Conservation (phyloP, 2,888 invertebrate species). For the Sphecodes monilicornis region DNA sequence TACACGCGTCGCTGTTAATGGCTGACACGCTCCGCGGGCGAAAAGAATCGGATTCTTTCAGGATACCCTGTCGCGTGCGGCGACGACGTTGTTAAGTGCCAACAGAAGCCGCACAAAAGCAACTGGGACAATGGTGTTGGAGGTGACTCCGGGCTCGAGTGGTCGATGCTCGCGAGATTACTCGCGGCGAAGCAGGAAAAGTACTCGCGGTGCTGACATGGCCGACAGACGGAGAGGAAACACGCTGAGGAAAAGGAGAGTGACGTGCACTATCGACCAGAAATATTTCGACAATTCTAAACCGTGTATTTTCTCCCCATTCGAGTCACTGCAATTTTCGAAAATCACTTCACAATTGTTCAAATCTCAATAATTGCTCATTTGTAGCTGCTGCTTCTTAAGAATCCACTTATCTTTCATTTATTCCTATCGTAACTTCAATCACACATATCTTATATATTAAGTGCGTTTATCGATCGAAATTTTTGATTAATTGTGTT, state of each 20-base stretch:
- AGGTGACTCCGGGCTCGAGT: constrained; percentile 52
- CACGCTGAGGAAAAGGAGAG: neutral
- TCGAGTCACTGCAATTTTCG: neutral
- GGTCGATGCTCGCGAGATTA: constrained; percentile 35
- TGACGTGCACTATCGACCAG: neutral
- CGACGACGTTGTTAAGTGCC: constrained; percentile 24
- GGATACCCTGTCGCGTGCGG: constrained; percentile 1
- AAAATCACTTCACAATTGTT: neutral
- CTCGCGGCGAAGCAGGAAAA: constrained; percentile 36
- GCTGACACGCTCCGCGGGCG: constrained; percentile 24
- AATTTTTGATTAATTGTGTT: too few relatives aligned
- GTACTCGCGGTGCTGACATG: neutral
- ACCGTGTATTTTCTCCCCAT: neutral
- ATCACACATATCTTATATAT: neutral
- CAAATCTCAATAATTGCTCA: neutral
- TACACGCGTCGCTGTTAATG: constrained; percentile 3
- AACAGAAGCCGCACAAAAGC: constrained; percentile 64
- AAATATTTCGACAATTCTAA: neutral
- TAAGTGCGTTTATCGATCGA: too few relatives aligned
- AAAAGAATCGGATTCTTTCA: constrained; percentile 14
- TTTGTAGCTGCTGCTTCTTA: neutral
- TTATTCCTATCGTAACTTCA: neutral
- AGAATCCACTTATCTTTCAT: neutral
- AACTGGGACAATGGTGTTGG: constrained; percentile 64
- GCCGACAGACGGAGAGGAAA: neutral